phyloP scores from a whole-genome alignment of 2,888 invertebrate species.

The Sipha maydis region DNA sequence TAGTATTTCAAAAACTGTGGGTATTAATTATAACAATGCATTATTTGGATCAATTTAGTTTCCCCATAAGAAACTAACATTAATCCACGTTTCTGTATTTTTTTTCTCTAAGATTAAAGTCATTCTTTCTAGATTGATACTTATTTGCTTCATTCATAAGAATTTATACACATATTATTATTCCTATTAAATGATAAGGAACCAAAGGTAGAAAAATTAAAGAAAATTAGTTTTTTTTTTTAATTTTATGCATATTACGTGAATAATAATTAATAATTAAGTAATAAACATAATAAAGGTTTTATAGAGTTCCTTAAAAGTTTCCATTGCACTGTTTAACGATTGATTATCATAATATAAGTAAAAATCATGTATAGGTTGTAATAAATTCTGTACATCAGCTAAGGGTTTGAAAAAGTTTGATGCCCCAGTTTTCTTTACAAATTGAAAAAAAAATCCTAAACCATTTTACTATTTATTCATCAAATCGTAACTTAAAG shows the following conservation, averaged over 20 bases:
- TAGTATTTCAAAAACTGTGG: slow-evolving; percentile 48
- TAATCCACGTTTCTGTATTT: slow-evolving; percentile 45
- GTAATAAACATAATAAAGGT: neutral
- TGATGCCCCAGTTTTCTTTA: too few relatives aligned
- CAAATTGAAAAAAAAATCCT: too few relatives aligned
- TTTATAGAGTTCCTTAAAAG: neutral
- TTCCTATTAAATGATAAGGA: neutral
- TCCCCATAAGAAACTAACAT: slow-evolving; percentile 39
- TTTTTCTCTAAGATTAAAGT: slow-evolving; percentile 32
- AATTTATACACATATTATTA: slow-evolving; percentile 33
- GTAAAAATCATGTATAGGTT: neutral
- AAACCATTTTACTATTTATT: too few relatives aligned
- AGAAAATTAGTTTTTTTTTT: slow-evolving; percentile 4
- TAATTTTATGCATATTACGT: neutral
- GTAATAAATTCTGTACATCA: too few relatives aligned
- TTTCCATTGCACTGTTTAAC: neutral
- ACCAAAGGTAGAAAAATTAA: neutral
- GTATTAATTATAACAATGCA: slow-evolving; percentile 53
- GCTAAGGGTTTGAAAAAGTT: too few relatives aligned
- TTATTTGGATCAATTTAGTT: slow-evolving; percentile 60
- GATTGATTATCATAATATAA: neutral
- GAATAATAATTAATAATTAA: neutral
- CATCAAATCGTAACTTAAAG: too few relatives aligned
- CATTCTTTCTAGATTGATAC: slow-evolving; percentile 38
- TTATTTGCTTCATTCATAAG: slow-evolving; percentile 48